A percentile compares a stretch with the other conserved stretches of the same genome.
These are phyloP conservation scores for Macroramphosus scolopax DNA, from an alignment of 2,797 vertebrate species.

Conservation along the genomic window DNA sequence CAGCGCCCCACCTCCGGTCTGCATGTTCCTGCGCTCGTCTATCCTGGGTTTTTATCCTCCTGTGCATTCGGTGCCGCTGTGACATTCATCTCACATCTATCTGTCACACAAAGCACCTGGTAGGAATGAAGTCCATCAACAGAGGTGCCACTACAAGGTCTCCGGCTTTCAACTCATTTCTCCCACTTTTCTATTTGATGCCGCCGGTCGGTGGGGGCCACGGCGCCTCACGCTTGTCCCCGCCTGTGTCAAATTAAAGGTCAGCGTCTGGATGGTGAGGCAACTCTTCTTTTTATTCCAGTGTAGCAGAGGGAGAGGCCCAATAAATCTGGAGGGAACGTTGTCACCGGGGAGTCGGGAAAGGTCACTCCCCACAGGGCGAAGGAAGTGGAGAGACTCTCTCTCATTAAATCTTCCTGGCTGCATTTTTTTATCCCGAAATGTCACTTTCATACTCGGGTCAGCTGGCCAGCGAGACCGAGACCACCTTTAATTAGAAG, in stretches of 20 bases:
- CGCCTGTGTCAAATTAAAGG: slow-evolving; percentile 73
- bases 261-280: slow-evolving; percentile 70
- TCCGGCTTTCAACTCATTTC: slow-evolving; percentile 46
- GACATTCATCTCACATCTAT: slow-evolving; percentile 42
- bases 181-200: slow-evolving; percentile 56
- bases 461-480: slow-evolving; percentile 50
- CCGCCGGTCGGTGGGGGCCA: slow-evolving; percentile 34
- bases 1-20: too few species aligned
- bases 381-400: slow-evolving; percentile 60
- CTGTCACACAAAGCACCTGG: slow-evolving; percentile 38
- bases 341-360: slow-evolving; percentile 72
- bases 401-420: slow-evolving; percentile 74
- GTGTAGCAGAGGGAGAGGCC: slow-evolving; percentile 60
- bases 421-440: slow-evolving; percentile 53
- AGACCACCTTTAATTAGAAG: slow-evolving; percentile 68
- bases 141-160: slow-evolving; percentile 45
- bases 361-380: slow-evolving; percentile 76
- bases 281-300: slow-evolving; percentile 65
- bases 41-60: too few species aligned
- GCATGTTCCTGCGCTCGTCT: too few species aligned
- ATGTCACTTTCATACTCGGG: slow-evolving; percentile 75
- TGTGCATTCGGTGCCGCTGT: slow-evolving; percentile 2
- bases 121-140: slow-evolving; percentile 55
- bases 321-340: slow-evolving; percentile 75
- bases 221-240: slow-evolving; percentile 41